Evolutionary conservation across 2,888 invertebrate genomes (phyloP), one percentile per base, ranked within the genome.

Genomic region (Ashinkailepas kermadecensis): DNA sequence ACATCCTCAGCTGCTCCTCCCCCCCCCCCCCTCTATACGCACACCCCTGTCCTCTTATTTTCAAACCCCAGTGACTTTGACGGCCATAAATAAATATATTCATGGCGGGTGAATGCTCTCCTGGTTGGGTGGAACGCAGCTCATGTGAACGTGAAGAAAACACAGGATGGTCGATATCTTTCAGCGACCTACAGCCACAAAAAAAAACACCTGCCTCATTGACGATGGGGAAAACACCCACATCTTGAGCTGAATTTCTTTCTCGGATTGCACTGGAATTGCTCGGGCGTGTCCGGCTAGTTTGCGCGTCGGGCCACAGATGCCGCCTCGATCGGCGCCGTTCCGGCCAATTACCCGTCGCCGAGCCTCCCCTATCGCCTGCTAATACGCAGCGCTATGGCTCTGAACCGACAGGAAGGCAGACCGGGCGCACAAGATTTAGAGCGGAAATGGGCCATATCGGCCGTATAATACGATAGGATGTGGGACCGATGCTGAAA

Each of bases 381-480:
- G 74, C 56, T 74, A 74, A 74, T 74, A 56, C 74, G 39, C 56
- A 18, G 56, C 74, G 74, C 54, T 7, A 74, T 56, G 9, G 74
- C 9, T 18, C 54, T 21, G 54, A 3, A 10, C 39, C 74, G 56
- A 56, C 74, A 74, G 74, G 74, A 74, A 74, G 56, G 1, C 54
- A 10, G 56, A 8, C 74, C 74, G 74, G 54, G 54, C 74, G 74
- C 74, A 3, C 21, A 21, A 54, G 74, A 74, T 74, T 74, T 74
- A 74, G 56, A 9, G 18, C 74, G 74, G 74, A 74, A 74, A 74
- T 74, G 74, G 74, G 54, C 74, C 74, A 74, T 74, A 74, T 74
- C 74, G 74, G 8, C 74, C 54, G 54, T 56, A 74, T 74, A 54
- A 54, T 74, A 56, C 74, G 21, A 54, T 54, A 74, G 74, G 74